Evolutionary conservation across 2,888 invertebrate genomes (phyloP).

Genomic region (Schizotus pectinicornis): DNA sequence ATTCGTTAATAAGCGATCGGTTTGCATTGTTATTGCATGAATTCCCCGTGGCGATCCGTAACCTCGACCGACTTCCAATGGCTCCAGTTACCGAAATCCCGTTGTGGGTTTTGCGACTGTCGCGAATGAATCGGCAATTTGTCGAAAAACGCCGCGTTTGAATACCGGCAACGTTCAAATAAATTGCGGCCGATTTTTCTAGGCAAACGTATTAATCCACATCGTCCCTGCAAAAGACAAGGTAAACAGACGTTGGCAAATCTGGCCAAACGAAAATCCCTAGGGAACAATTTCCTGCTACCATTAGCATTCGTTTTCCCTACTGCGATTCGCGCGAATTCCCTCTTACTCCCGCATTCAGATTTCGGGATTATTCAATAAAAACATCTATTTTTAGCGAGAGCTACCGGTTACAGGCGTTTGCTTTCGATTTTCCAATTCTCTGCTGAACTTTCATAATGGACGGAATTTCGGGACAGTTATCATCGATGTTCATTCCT

Average conservation of each 20-base stretch:
- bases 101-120: no score
- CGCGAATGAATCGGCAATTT: background rate
- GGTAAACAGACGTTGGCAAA: conserved; percentile 11
- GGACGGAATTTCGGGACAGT: no score
- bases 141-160: background rate
- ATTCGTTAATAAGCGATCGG: no score
- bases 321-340: background rate
- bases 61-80: no score
- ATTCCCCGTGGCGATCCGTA: no score
- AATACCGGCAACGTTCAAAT: background rate
- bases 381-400: no score
- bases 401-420: no score
- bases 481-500: no score
- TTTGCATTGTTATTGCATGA: no score
- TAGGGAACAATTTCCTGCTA: conserved; percentile 15
- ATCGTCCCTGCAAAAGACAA: conserved; percentile 2
- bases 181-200: conserved; percentile 7
- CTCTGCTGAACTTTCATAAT: no score
- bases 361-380: background rate
- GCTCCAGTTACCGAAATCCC: no score
- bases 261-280: conserved; percentile 11
- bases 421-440: no score
- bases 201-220: background rate
- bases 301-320: conserved; percentile 13
- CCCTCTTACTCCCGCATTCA: background rate